Evolutionary conservation across 2,113 vertebrate genomes (phyloP), one percentile per base, ranked within the genome.

Genomic region (Austrofundulus limnaeus): DNA sequence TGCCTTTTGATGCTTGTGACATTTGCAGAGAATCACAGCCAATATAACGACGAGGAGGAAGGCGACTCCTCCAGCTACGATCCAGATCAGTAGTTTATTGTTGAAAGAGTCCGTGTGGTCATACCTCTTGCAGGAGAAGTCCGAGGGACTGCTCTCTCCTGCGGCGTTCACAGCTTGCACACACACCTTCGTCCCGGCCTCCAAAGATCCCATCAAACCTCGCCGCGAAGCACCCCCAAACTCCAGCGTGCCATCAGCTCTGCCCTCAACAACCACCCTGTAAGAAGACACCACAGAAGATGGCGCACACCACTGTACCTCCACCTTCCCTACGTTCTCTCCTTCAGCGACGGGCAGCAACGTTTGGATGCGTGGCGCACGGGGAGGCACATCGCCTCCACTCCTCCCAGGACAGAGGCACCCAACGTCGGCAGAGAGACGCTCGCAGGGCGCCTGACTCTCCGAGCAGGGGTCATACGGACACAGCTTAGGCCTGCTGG

Each of bases 301-400:
- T 1, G 92, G 92, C 16, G 92, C 90, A 2, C 92, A 93, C 90
- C 92, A 93, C n/a, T 79, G 65, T 7, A 92, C 83, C 31, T 84
- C 78, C 10, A 89, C 64, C 23, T 84, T 50, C 45, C 76, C 68
- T 20, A 24, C 47, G 75, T 75, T 11, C 0, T 47, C 38, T 49
- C 86, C 81, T 15, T 51, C 9, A 14, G 19, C 66, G 60, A 75
- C 13, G 38, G 80, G 79, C 0, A 12, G n/a, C 49, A 93, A 17
- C 2, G 37, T 19, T 6, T 11, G 37, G 11, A 93, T 78, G 37
- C 25, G 47, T 17, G 92, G 92, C 6, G 90, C 0, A 0, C 62
- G 70, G 43, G 92, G 92, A 20, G 0, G 62, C 49, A 39, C 16
- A 2, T 86, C 41, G 0, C 53, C 60, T 21, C 82, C 84, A 21